Percentiles rank a stretch among this genome's conserved stretches.
Conservation (phyloP, 64 coral and sea anemone genomes). For the Dendrophyllia cribrosa region DNA sequence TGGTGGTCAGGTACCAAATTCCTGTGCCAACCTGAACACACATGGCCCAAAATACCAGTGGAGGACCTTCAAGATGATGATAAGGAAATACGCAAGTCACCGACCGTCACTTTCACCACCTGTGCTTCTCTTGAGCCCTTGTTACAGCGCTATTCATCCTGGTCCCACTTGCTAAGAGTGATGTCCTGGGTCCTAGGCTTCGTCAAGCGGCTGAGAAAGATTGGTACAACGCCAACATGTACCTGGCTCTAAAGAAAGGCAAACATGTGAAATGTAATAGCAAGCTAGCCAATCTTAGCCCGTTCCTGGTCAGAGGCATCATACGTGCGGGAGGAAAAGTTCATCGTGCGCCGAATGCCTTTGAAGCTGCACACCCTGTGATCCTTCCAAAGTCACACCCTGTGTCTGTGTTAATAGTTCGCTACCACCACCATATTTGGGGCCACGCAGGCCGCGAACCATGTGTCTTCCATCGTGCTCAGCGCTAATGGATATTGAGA, state of each 20-base stretch:
- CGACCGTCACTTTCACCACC: neutral
- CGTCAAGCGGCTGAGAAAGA: neutral
- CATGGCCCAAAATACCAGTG: neutral
- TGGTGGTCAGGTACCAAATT: slow-evolving; percentile 43
- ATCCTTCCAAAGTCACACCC: slow-evolving; percentile 29
- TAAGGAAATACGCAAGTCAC: neutral
- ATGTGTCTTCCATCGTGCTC: slow-evolving; percentile 26
- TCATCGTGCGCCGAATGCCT: slow-evolving; percentile 21
- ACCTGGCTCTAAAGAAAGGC: neutral
- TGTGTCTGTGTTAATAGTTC: slow-evolving; percentile 33
- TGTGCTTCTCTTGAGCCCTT: neutral
- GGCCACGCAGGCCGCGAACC: slow-evolving; percentile 54
- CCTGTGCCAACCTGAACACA: slow-evolving; percentile 25
- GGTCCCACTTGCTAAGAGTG: slow-evolving; percentile 6
- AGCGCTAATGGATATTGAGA: slow-evolving; percentile 45
- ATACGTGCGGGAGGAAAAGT: slow-evolving; percentile 56
- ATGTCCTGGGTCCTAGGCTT: slow-evolving; percentile 32
- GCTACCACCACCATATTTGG: slow-evolving; percentile 22
- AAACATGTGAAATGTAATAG: slow-evolving; percentile 42
- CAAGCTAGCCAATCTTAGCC: slow-evolving; percentile 20
- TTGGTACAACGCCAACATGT: neutral
- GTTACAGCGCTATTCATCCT: slow-evolving; percentile 2
- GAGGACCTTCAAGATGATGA: slow-evolving; percentile 21
- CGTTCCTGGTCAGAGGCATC: neutral
- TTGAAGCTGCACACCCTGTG: slow-evolving; percentile 3